Conservation (phyloP, 2,888 invertebrate species). For the Bhutanitis thaidina region DNA sequence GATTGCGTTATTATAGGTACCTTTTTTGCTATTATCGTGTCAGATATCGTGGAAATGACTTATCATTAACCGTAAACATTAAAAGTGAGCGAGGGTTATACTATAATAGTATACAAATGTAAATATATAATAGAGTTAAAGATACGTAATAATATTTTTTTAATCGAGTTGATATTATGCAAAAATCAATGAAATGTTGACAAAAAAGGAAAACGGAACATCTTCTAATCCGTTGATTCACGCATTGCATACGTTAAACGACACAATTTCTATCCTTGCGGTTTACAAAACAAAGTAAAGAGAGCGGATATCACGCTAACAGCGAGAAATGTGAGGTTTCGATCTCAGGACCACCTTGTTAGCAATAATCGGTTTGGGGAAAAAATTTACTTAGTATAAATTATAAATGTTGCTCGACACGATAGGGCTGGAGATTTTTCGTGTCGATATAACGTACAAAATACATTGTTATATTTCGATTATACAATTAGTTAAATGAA, state of each 20-base stretch:
- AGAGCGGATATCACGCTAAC: slow-evolving; percentile 29
- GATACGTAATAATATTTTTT: too few species aligned
- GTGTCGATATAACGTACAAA: slow-evolving; percentile 27
- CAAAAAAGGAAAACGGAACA: not conserved
- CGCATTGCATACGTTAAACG: slow-evolving; percentile 6
- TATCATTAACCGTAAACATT: too few species aligned
- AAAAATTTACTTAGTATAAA: slow-evolving; percentile 62
- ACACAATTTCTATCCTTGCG: slow-evolving; percentile 20
- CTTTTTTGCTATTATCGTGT: too few species aligned
- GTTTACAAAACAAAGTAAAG: slow-evolving; percentile 44
- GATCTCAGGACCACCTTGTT: slow-evolving; percentile 67
- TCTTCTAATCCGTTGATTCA: slow-evolving; percentile 7
- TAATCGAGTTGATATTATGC: too few species aligned
- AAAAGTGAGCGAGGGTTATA: too few species aligned
- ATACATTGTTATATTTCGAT: too few species aligned
- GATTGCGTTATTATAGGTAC: too few species aligned
- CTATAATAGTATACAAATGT: too few species aligned
- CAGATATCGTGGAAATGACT: too few species aligned
- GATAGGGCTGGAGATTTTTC: slow-evolving; percentile 21
- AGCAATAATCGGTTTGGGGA: slow-evolving; percentile 68
- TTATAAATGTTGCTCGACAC: slow-evolving; percentile 44
- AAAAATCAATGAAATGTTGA: too few species aligned
- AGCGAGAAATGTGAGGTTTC: slow-evolving; percentile 25
- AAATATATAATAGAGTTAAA: too few species aligned
- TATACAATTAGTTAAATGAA: too few species aligned